Base-by-base conservation (phyloP, 2,888 invertebrate genomes). In the Gisinianus flammeolus region DNA sequence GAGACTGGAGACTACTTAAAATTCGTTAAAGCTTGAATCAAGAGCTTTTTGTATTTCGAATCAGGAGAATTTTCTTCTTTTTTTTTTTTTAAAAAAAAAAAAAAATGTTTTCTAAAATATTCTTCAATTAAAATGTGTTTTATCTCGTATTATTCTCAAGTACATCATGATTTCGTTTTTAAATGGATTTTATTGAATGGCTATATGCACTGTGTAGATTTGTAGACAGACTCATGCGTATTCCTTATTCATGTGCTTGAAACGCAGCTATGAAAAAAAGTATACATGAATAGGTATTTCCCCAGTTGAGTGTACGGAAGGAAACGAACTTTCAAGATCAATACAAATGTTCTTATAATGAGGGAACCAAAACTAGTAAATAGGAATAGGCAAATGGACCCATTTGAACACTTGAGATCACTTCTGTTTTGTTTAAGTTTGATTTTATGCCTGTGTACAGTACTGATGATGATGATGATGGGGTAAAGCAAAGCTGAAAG, bases 391-490 rank as follows among this genome's bases (percentile, higher is more conserved):
- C 24, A 58, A 56, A 72, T 72, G 52, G 35, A 67, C 30, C 31
- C 72, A 72, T 58, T 54, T 56, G 62, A 58, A 72, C 72, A 72
- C 72, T 72, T 72, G 58, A 58, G 67, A 74, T 74, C 44, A 44
- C 66, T 74, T 52, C 28, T 44, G 30, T 74, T 30, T 44, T 66
- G 66, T 54, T 74, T 72, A 44, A 44, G 35, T 72, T 56, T 72
- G 72, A 72, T 72, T 72, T 72, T 72, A 72, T 72, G 72, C 58
- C 72, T 58, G 58, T 72, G 72, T 58, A 58, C 58, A 28, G 22
- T 31, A 30, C 71, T 71, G 33, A 72, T 69, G 69, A 69, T 69
- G 44, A 69, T 72, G 58, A 58, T 56, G 56, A 58, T 72, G 58
- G 31, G 72, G 58, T 54, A 58, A 58, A 58, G 72, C 58, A 58